These are phyloP conservation scores for Geophilus truncorum DNA, from an alignment of 2,888 invertebrate species.

Conservation along the genomic window DNA sequence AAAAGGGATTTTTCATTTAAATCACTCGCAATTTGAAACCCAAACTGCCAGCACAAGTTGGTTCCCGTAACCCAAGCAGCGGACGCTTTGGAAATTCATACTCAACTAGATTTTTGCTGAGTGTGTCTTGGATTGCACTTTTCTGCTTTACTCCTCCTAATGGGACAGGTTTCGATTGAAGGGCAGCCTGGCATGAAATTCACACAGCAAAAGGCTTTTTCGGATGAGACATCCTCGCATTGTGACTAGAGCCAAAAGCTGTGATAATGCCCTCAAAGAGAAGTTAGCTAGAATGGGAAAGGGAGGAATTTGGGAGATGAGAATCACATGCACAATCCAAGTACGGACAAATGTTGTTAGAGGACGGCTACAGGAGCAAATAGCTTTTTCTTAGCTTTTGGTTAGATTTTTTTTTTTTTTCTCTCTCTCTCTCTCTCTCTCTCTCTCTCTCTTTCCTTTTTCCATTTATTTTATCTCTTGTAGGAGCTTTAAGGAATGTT, in stretches of 20 bases:
- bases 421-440: too few species aligned
- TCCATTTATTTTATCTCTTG: neutral
- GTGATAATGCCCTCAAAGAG: constrained; percentile 27
- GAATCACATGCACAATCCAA: constrained; percentile 11
- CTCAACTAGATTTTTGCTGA: constrained; percentile 20
- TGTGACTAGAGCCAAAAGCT: constrained; percentile 24
- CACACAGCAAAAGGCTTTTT: constrained; percentile 27
- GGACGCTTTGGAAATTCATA: neutral
- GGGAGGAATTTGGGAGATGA: constrained; percentile 20
- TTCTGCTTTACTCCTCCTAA: constrained; percentile 21
- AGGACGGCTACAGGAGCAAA: neutral
- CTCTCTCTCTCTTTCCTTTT: neutral
- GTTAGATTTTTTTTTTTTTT: neutral
- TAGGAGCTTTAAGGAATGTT: neutral
- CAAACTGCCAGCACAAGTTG: neutral
- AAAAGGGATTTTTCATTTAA: neutral
- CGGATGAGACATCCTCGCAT: constrained; percentile 25
- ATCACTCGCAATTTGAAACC: neutral
- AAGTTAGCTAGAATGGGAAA: constrained; percentile 24
- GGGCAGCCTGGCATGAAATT: constrained; percentile 24
- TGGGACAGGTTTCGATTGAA: constrained; percentile 25
- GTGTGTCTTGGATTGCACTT: constrained; percentile 20
- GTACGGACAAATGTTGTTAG: constrained; percentile 16
- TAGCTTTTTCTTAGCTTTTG: constrained; percentile 8
- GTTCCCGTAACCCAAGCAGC: neutral